phyloP scores from a whole-genome alignment of 1,140 invertebrate species.

The Calliphora vicina region DNA sequence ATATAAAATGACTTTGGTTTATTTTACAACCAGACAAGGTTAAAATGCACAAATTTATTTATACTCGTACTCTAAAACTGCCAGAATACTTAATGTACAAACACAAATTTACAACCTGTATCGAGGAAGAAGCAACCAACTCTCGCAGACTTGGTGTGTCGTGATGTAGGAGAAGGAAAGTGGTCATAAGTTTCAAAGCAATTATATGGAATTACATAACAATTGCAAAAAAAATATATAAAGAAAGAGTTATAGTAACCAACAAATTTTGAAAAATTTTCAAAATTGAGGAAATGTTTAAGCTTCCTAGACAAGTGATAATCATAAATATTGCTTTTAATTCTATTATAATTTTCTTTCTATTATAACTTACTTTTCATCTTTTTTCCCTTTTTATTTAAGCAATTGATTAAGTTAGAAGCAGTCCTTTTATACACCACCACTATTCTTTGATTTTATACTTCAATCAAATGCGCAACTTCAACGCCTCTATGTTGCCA shows the following conservation, averaged over 20 bases:
- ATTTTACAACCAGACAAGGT: slow-evolving; percentile 19
- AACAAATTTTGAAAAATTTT: not conserved
- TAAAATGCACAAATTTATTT: not conserved
- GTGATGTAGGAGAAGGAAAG: not conserved
- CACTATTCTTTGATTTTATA: not conserved
- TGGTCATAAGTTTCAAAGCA: not conserved
- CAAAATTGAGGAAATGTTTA: not conserved
- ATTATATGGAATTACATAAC: not conserved
- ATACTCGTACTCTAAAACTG: not conserved
- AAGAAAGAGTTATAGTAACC: not conserved
- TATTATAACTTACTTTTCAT: too few species aligned
- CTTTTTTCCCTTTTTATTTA: too few species aligned
- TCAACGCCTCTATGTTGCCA: not conserved
- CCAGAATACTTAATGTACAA: not conserved
- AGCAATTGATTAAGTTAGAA: not conserved
- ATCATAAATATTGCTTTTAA: not conserved
- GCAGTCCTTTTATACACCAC: not conserved
- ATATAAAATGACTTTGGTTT: not conserved
- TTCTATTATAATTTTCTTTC: too few species aligned
- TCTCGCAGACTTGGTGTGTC: not conserved
- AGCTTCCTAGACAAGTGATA: not conserved
- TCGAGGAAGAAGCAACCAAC: not conserved
- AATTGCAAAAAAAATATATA: not conserved
- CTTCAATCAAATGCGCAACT: not conserved
- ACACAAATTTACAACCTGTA: too few species aligned